A percentile compares a stretch with the other conserved stretches of the same genome.
These are phyloP conservation scores for Eleutherodactylus coqui DNA, from an alignment of 2,797 vertebrate species.

Conservation along the genomic window DNA sequence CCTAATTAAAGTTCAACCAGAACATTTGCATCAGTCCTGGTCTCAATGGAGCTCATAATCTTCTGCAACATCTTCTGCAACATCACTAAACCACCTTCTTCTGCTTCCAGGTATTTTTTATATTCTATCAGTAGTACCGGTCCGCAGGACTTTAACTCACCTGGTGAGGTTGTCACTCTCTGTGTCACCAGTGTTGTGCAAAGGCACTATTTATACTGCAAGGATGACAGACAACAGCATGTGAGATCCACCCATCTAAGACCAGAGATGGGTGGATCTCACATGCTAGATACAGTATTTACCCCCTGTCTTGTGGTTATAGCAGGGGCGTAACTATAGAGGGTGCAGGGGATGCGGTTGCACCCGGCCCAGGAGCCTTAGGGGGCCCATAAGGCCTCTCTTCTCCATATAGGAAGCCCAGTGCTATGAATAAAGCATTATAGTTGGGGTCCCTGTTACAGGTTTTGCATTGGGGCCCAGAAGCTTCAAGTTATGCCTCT, in stretches of 20 bases:
- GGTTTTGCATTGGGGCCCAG: too few relatives aligned
- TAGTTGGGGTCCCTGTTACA: too few relatives aligned
- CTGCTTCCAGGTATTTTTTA: neutral
- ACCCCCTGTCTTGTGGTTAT: too few relatives aligned
- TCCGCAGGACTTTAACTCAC: slow-evolving; percentile 21
- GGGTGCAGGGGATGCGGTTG: too few relatives aligned
- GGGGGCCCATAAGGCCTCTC: too few relatives aligned
- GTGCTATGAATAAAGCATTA: too few relatives aligned
- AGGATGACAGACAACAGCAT: slow-evolving; percentile 14
- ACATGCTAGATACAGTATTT: too few relatives aligned
- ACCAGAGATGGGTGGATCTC: too few relatives aligned
- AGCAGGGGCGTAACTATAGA: too few relatives aligned
- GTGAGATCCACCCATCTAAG: slow-evolving; percentile 36
- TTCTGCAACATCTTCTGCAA: neutral
- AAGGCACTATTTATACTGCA: slow-evolving; percentile 44
- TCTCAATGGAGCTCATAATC: neutral
- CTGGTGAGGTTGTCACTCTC: neutral
- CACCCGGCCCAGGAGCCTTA: too few relatives aligned
- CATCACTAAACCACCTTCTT: neutral
- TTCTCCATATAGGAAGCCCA: too few relatives aligned
- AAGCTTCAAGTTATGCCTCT: too few relatives aligned
- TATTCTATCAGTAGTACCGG: neutral
- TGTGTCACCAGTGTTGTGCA: neutral
- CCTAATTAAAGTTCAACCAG: neutral
- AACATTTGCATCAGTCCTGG: neutral